Base-by-base conservation (phyloP, 2,113 vertebrate genomes). In the Toxostoma redivivum region DNA sequence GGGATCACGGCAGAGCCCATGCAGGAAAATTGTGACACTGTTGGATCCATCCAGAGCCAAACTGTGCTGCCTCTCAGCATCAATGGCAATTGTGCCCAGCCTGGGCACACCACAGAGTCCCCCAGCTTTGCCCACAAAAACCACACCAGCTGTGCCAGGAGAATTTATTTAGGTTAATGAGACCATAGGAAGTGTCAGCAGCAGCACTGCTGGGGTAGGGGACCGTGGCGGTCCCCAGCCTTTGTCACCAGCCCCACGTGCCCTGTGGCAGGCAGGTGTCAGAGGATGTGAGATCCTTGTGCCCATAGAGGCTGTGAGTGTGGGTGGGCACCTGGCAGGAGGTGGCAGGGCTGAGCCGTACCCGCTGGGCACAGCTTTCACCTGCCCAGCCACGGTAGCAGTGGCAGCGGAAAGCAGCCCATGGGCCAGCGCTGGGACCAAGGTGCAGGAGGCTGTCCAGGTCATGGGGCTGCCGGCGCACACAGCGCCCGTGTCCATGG, bases 321-420 rank as follows among this genome's bases (percentile, higher is more conserved):
- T 35, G 57, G 11, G 57, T 8, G 2, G 85, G 53, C 2, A 19
- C 37, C 5, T 48, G 66, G 71, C 96, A 97, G 71, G 88, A 76
- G 38, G 57, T 0, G 17, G 51, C 40, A 33, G 92, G 86, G 38
- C 86, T 5, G 2, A 45, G 48, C 64, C 3, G 5, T 5, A 56
- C 62, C 5, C 4, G 56, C 22, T 1, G 80, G 73, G 90, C 56
- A 69, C 99, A 99, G 67, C 22, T 33, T 25, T 94, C 20, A 1
- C 98, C 99, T 0, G 64, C 91, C 99, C 99, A 99, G 60, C 98
- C 98, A 0, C 4, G 62, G 95, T 98, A 99, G 96, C 99, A 99
- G 86, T 62, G 95, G 96, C 99, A 99, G 73, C 76, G 94, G 87
- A 99, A 99, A 6, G 96, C 47, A 4, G 51, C 28, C 0, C 0